These are phyloP conservation scores for Actinia equina DNA, from an alignment of 64 coral and sea anemone genomes.

Conservation along the genomic window DNA sequence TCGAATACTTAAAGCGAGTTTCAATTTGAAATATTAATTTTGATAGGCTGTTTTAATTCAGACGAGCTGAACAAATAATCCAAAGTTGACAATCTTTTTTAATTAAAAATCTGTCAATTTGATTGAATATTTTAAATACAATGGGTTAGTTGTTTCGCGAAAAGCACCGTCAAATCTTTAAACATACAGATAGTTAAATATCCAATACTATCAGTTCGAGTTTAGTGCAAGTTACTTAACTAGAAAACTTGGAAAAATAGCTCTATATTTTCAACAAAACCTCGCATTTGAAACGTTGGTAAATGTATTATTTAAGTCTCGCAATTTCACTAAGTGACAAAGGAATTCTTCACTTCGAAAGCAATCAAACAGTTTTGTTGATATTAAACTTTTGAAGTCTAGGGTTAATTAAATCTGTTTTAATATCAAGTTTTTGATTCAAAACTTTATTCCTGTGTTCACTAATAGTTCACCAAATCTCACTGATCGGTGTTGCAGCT, in stretches of 20 bases:
- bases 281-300: too few relatives aligned
- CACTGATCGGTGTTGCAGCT: background rate
- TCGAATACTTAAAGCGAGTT: too few relatives aligned
- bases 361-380: background rate
- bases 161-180: background rate
- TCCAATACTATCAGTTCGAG: background rate
- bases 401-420: background rate
- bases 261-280: background rate
- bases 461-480: background rate
- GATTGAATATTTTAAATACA: slow-evolving; percentile 26
- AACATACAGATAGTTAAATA: background rate
- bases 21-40: too few relatives aligned
- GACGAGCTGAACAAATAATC: background rate
- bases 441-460: background rate
- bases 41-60: background rate
- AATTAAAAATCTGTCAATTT: slow-evolving; percentile 31
- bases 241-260: background rate
- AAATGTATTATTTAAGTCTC: background rate
- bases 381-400: background rate
- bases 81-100: background rate
- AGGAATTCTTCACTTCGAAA: background rate
- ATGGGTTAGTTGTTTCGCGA: background rate
- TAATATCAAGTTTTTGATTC: background rate
- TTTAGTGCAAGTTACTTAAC: background rate
- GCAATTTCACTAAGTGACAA: background rate